These are phyloP conservation scores for Ageneiosus marmoratus DNA, from an alignment of 2,113 vertebrate genomes.

Conservation along the genomic window DNA sequence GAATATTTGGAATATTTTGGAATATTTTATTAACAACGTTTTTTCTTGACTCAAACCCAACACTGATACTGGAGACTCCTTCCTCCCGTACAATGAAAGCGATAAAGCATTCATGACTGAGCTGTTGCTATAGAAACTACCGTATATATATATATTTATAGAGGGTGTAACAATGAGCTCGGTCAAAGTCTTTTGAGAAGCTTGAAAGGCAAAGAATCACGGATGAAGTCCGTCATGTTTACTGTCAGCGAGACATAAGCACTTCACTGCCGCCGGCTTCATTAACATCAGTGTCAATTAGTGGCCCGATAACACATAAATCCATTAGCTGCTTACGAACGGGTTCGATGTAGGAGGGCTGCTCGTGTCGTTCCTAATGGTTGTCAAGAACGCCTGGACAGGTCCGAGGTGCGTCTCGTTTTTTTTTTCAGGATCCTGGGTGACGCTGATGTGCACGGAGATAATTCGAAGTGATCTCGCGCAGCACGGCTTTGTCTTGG, in stretches of 20 bases:
- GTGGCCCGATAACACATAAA: constrained; percentile 34
- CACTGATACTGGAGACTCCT: no score
- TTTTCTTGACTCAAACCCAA: no score
- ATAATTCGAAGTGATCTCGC: constrained; percentile 51
- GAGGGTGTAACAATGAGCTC: no score
- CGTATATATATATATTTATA: no score
- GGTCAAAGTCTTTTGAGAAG: not conserved
- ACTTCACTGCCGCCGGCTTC: not conserved
- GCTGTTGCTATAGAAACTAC: no score
- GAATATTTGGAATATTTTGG: no score
- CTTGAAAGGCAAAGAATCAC: not conserved
- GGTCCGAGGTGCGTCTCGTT: not conserved
- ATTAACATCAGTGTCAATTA: constrained; percentile 35
- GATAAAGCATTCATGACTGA: no score
- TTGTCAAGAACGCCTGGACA: constrained; percentile 19
- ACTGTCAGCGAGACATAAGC: not conserved
- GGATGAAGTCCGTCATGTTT: not conserved
- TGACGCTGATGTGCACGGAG: constrained; percentile 39
- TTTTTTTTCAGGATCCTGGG: constrained; percentile 1
- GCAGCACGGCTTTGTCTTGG: constrained; percentile 49
- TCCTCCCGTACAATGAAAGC: no score
- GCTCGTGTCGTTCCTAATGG: constrained; percentile 22
- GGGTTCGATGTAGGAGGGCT: not conserved
- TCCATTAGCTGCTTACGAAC: constrained; percentile 3
- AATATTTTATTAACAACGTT: no score